A percentile compares a stretch with the other conserved stretches of the same genome.
Evolutionary conservation across 92 coral and sea anemone genomes (phyloP).

Genomic region (Epizoanthus illoricatus): DNA sequence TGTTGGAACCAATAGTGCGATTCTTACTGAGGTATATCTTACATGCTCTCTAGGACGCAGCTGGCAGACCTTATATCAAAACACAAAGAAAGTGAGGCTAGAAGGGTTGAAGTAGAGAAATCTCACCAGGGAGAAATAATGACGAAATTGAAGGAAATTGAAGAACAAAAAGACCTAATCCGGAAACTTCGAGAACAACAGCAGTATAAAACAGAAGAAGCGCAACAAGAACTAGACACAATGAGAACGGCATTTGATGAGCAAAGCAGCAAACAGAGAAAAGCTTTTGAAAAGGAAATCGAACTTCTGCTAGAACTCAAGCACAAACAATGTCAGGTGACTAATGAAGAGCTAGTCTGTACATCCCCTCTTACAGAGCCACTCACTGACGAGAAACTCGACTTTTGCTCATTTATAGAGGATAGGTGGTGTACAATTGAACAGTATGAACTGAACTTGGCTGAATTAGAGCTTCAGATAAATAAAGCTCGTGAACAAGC

Average conservation of each 20-base stretch:
- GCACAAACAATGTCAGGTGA: conserved; percentile 12
- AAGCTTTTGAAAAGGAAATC: conserved; percentile 59
- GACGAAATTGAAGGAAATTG: conserved; percentile 80
- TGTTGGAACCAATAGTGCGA: no score
- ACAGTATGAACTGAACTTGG: conserved; percentile 81
- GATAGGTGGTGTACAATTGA: conserved; percentile 83
- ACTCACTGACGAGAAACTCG: conserved; percentile 55
- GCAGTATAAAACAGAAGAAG: conserved; percentile 60
- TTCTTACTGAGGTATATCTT: not conserved
- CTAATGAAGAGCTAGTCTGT: conserved; percentile 10
- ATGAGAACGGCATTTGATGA: conserved; percentile 64
- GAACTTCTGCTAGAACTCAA: conserved; percentile 65
- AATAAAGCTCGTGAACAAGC: conserved; percentile 66
- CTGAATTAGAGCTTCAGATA: conserved; percentile 81
- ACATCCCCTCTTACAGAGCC: conserved; percentile 36
- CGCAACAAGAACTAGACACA: conserved; percentile 62
- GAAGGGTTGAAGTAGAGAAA: conserved; percentile 82
- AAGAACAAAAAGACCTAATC: conserved; percentile 77
- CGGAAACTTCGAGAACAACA: conserved; percentile 68
- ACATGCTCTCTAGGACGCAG: conserved; percentile 58
- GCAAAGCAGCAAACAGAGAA: conserved; percentile 56
- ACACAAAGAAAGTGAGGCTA: conserved; percentile 91
- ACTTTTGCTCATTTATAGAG: conserved; percentile 64
- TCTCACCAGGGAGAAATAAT: conserved; percentile 76
- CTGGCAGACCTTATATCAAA: conserved; percentile 75